Evolutionary conservation across 2,113 vertebrate species (phyloP).

Genomic region (Azemiops feae): DNA sequence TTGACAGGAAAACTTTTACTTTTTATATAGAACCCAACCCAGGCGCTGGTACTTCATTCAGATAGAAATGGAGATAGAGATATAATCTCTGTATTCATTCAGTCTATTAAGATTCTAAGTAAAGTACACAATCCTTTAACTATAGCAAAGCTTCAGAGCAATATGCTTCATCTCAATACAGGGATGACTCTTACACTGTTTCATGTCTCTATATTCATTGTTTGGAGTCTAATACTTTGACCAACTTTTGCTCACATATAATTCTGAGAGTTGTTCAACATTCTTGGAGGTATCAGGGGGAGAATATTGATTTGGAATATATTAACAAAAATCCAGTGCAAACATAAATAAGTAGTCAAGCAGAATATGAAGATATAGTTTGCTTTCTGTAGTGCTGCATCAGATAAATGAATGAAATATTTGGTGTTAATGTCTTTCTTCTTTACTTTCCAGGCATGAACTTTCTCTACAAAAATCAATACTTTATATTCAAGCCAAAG

Average conservation of each 20-base stretch:
- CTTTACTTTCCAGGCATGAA: not conserved
- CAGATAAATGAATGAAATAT: slow-evolving; percentile 43
- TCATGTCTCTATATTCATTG: slow-evolving; percentile 1
- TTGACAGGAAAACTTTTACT: not conserved
- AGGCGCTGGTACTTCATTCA: not conserved
- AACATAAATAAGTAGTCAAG: not conserved
- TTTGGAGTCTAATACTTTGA: not conserved
- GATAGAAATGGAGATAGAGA: not conserved
- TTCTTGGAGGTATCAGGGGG: not conserved
- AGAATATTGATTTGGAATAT: not conserved
- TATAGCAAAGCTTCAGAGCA: not conserved
- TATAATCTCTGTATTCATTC: not conserved
- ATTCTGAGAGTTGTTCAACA: not conserved
- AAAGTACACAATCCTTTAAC: not conserved
- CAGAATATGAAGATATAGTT: slow-evolving; percentile 2
- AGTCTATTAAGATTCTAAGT: not conserved
- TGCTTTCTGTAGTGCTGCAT: not conserved
- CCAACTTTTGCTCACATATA: not conserved
- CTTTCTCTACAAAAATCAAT: slow-evolving; percentile 16
- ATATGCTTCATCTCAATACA: not conserved
- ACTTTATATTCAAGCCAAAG: not conserved
- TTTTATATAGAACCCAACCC: not conserved
- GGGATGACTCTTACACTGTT: not conserved
- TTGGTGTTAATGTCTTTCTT: slow-evolving; percentile 1
- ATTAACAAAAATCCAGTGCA: slow-evolving; percentile 1